Conservation (phyloP, 2,113 vertebrate genomes). For the Nibea coibor region DNA sequence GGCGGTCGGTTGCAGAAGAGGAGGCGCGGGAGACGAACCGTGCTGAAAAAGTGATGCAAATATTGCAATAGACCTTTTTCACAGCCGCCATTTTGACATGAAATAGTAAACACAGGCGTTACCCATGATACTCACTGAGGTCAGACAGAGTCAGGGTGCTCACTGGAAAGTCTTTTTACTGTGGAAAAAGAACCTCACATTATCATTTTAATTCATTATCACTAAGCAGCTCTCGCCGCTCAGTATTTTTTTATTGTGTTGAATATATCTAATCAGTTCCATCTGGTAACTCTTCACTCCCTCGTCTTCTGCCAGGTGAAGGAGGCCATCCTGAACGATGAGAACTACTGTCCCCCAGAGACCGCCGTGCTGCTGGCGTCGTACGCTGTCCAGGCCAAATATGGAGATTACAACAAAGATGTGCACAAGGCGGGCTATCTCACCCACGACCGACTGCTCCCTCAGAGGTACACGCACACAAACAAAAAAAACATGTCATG, state of each 20-base stretch:
- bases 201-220: neutral
- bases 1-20: too few species aligned
- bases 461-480: slow-evolving; percentile 88
- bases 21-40: too few species aligned
- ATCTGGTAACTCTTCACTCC: neutral
- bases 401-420: slow-evolving; percentile 94
- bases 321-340: slow-evolving; percentile 97
- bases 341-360: slow-evolving; percentile 99
- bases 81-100: too few species aligned
- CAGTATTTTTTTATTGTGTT: too few species aligned
- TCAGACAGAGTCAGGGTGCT: too few species aligned
- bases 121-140: too few species aligned
- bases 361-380: slow-evolving; percentile 96
- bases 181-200: neutral
- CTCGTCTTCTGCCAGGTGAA: slow-evolving; percentile 87
- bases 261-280: neutral
- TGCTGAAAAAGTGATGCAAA: too few species aligned
- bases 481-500: neutral
- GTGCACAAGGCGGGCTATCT: slow-evolving; percentile 94
- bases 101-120: too few species aligned
- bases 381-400: slow-evolving; percentile 96
- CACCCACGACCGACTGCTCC: slow-evolving; percentile 93
- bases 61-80: too few species aligned
- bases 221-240: neutral
- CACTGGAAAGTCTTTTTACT: too few species aligned